These are phyloP conservation scores for Acanthurus tractus DNA, from an alignment of 2,797 vertebrate genomes.

Conservation along the genomic window DNA sequence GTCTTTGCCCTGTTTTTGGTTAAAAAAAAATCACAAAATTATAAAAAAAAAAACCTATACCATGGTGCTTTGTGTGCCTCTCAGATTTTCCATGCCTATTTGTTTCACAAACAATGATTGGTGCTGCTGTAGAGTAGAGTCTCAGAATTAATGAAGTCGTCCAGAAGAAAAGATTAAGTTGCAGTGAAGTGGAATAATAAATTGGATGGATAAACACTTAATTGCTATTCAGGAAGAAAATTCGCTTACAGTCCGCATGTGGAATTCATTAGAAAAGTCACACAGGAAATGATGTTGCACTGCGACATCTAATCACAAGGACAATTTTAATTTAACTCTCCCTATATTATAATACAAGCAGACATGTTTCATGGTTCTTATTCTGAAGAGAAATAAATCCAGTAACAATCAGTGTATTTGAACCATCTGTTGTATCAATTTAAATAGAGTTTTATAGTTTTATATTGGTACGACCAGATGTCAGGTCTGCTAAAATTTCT, in stretches of 20 bases:
- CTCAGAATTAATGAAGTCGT: constrained; percentile 42
- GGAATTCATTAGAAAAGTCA: constrained; percentile 52
- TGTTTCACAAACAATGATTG: constrained; percentile 42
- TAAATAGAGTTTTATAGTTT: constrained; percentile 14
- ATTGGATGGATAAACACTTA: constrained; percentile 50
- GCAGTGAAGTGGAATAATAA: constrained; percentile 63
- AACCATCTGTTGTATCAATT: constrained; percentile 31
- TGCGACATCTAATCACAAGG: constrained; percentile 31
- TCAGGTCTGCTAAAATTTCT: not conserved
- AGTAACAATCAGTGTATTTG: constrained; percentile 15
- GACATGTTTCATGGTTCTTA: constrained; percentile 22
- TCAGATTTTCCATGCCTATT: constrained; percentile 42
- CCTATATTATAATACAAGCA: constrained; percentile 15
- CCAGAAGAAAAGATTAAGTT: constrained; percentile 38
- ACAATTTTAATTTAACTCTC: constrained; percentile 41
- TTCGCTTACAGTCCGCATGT: constrained; percentile 44
- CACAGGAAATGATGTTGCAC: constrained; percentile 42
- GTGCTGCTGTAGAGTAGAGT: constrained; percentile 21
- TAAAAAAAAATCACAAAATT: no score
- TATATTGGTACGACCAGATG: constrained; percentile 12
- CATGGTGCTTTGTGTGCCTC: constrained; percentile 31
- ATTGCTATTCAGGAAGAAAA: constrained; percentile 51
- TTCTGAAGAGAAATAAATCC: constrained; percentile 29
- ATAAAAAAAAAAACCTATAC: constrained; percentile 29
- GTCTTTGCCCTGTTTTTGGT: constrained; percentile 57